Base-by-base conservation (phyloP, 2,797 vertebrate genomes). In the Hirundo rustica region DNA sequence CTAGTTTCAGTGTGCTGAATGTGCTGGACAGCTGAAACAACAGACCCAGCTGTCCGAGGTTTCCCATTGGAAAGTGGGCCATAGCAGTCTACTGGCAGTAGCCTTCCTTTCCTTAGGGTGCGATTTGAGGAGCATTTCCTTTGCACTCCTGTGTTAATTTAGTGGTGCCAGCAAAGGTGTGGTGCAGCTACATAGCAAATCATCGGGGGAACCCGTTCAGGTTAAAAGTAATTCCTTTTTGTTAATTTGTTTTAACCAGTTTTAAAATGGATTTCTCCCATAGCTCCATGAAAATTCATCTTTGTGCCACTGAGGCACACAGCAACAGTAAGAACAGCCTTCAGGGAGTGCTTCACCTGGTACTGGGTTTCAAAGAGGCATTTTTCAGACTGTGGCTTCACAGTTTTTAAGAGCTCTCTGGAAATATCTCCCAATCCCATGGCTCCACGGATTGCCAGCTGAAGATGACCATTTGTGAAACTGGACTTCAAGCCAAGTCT, bases 371-470 rank as follows among this genome's bases (percentile, higher is more conserved):
- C 62, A 78, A 48, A 83, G 74, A 89, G 44, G 13, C 13, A 22
- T 53, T 87, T 91, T 73, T 87, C 51, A 66, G 48, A 34, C 47
- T 72, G 38, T 36, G 51, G 21, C 12, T 70, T 82, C 88, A n/a
- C 25, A 73, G 19, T 72, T 88, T 91, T 85, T n/a, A 32, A 55
- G 29, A 57, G 9, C 1, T 22, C 4, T 9, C 10, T 38, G 16
- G n/a, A 80, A 83, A 60, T 40, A 66, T 3, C 38, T 65, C 67
- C 67, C 42, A 53, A 21, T 13, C 57, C 50, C 42, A 57, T 16
- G 25, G 25, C 21, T 84, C 13, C 61, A 51, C 0, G 0, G 17
- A 55, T 48, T 8, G 11, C 34, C 6, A 67, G 10, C 8, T 81
- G 73, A 84, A 84, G 58, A 61, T 42, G 66, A n/a, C 18, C 18